Conservation (phyloP, 2,797 vertebrate species). For the Hipposideros larvatus region DNA sequence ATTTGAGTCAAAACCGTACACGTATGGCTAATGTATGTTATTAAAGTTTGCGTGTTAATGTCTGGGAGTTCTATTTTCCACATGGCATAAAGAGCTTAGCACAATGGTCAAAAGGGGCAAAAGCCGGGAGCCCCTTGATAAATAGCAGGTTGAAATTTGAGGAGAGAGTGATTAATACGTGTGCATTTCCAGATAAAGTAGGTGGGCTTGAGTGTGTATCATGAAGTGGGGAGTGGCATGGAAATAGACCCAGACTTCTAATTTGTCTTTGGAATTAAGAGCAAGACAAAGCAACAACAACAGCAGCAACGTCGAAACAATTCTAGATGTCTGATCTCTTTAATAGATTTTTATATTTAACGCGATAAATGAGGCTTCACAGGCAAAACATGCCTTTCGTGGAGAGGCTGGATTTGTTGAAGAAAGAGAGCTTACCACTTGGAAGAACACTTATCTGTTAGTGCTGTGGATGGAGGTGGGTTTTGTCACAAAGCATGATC, state of each 20-base stretch:
- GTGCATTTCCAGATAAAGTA: neutral
- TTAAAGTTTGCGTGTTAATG: constrained; percentile 71
- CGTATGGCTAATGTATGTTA: constrained; percentile 74
- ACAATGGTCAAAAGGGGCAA: neutral
- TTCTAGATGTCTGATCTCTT: constrained; percentile 21
- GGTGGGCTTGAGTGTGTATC: constrained; percentile 51
- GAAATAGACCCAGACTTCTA: neutral
- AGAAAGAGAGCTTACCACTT: constrained; percentile 23
- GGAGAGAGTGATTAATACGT: constrained; percentile 72
- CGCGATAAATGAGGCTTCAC: neutral
- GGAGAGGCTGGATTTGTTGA: neutral
- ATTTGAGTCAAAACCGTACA: constrained; percentile 80
- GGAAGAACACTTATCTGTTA: neutral
- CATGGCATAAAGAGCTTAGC: neutral
- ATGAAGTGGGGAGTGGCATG: neutral
- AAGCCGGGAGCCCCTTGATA: fast-evolving
- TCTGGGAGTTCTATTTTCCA: constrained; percentile 57
- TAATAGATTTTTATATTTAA: constrained; percentile 29
- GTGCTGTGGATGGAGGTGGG: neutral
- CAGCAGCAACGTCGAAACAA: neutral
- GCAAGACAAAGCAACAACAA: constrained; percentile 28
- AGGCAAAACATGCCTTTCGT: neutral
- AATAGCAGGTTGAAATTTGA: constrained; percentile 52
- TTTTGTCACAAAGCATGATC: neutral
- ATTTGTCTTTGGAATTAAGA: constrained; percentile 61